Percentiles rank a stretch among this genome's conserved stretches.
Evolutionary conservation across 2,113 vertebrate genomes (phyloP).

Genomic region (Tupaia tana): DNA sequence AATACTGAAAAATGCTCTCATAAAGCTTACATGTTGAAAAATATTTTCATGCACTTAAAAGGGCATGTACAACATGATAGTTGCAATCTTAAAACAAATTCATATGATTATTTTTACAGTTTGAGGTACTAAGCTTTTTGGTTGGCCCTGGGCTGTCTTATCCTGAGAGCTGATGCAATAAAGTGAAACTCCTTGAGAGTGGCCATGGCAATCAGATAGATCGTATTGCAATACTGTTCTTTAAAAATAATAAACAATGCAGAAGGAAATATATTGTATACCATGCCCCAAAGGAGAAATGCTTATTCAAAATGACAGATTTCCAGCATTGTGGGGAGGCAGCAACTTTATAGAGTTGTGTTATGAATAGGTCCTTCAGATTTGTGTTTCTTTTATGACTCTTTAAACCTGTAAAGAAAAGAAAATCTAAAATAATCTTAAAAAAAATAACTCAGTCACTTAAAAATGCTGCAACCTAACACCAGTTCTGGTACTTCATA

Average conservation of each 20-base stretch:
- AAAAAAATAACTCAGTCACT: constrained; percentile 11
- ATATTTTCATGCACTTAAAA: not conserved
- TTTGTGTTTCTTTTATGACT: constrained; percentile 19
- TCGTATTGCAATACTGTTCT: constrained; percentile 42
- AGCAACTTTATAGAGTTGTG: not conserved
- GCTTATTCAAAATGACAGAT: constrained; percentile 21
- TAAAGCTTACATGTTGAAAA: not conserved
- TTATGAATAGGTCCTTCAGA: not conserved
- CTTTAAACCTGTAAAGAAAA: constrained; percentile 48
- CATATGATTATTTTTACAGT: not conserved
- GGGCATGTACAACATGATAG: not conserved
- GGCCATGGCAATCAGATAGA: not conserved
- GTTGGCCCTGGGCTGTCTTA: not conserved
- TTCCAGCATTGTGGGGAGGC: not conserved
- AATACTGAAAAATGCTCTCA: not conserved
- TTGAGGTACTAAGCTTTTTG: not conserved
- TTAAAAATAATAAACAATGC: constrained; percentile 6
- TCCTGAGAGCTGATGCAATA: constrained; percentile 64
- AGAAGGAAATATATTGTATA: not conserved
- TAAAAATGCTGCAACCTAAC: constrained; percentile 12
- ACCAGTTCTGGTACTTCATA: not conserved
- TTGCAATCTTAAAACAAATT: constrained; percentile 2
- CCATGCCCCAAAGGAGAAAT: not conserved
- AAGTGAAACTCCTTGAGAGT: not conserved
- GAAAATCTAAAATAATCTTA: constrained; percentile 43